Percentiles rank a stretch among this genome's conserved stretches.
Evolutionary conservation across 2,888 invertebrate genomes (phyloP).

Genomic region (Notodonta dromedarius): DNA sequence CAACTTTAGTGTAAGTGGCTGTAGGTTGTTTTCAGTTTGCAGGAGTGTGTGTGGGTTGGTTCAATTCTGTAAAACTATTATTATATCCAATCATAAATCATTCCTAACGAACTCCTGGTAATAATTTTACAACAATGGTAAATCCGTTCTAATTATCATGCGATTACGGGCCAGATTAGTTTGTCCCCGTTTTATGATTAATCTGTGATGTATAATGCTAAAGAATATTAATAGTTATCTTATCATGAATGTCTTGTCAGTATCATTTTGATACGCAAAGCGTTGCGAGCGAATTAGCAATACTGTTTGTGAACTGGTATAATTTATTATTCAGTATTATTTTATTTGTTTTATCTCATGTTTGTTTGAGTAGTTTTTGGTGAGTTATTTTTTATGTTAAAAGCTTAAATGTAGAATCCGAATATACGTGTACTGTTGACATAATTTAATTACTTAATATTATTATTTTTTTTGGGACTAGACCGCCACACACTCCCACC

Average conservation of each 20-base stretch:
- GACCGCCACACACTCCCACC: too few relatives aligned
- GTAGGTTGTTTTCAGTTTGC: too few relatives aligned
- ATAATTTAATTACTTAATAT: too few relatives aligned
- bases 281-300: background rate
- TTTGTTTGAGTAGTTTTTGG: background rate
- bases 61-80: too few relatives aligned
- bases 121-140: background rate
- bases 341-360: background rate
- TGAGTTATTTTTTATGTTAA: background rate
- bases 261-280: background rate
- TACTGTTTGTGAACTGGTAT: background rate
- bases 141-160: background rate
- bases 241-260: background rate
- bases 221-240: slow-evolving; percentile 4
- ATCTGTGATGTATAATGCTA: background rate
- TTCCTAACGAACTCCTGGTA: background rate
- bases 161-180: background rate
- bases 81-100: background rate
- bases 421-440: too few relatives aligned
- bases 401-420: too few relatives aligned
- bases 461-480: too few relatives aligned
- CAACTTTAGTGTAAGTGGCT: too few relatives aligned
- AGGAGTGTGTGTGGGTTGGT: too few relatives aligned
- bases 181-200: background rate
- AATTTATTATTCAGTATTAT: slow-evolving; percentile 1